Evolutionary conservation across 2,888 invertebrate species (phyloP).

Genomic region (Aromia moschata): DNA sequence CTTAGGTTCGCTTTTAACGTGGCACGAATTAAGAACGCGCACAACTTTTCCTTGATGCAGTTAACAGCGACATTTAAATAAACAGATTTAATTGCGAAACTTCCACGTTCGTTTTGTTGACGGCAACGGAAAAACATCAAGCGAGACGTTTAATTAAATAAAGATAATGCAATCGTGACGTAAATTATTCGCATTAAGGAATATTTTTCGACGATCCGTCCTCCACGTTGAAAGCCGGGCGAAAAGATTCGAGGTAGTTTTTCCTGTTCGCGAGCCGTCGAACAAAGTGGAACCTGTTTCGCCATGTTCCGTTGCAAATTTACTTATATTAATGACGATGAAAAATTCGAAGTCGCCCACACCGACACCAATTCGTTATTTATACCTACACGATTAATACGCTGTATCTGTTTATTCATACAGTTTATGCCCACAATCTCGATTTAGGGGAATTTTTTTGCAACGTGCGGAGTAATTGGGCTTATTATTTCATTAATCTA

Average conservation of each 20-base stretch:
- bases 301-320: constrained; percentile 23
- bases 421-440: too few species aligned
- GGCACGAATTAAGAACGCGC: constrained; percentile 3
- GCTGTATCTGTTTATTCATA: constrained; percentile 2
- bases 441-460: too few species aligned
- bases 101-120: background rate
- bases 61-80: constrained; percentile 18
- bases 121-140: background rate
- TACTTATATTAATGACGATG: constrained; percentile 7
- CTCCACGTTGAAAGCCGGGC: constrained; percentile 14
- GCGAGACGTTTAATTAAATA: constrained; percentile 5
- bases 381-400: constrained; percentile 18
- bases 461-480: too few species aligned
- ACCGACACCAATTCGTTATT: constrained; percentile 16
- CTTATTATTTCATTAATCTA: too few species aligned
- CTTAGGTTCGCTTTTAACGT: constrained; percentile 14
- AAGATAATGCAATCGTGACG: constrained; percentile 10
- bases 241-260: constrained; percentile 16
- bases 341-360: constrained; percentile 19
- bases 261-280: constrained; percentile 14
- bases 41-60: constrained; percentile 13
- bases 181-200: constrained; percentile 8
- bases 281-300: constrained; percentile 18
- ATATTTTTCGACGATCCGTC: constrained; percentile 12
- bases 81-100: constrained; percentile 20